A percentile compares a stretch with the other conserved stretches of the same genome.
These are phyloP conservation scores for Cheumatopsyche charites DNA, from an alignment of 1,140 invertebrate species.

Conservation along the genomic window DNA sequence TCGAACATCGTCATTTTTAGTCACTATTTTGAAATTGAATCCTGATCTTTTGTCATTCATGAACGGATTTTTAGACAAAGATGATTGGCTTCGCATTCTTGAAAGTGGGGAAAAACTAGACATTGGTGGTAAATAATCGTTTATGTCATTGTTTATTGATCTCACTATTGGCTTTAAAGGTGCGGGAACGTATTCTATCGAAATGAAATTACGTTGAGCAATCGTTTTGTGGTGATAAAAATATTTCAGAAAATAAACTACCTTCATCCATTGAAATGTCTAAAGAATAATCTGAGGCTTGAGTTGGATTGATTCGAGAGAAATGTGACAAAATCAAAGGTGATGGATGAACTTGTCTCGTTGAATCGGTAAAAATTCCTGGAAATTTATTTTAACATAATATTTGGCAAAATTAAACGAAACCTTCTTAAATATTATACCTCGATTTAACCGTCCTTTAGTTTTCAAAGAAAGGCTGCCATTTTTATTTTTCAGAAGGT, in stretches of 20 bases:
- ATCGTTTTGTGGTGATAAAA: too few species aligned
- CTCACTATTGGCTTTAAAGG: constrained; percentile 41
- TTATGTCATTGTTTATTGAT: constrained; percentile 41
- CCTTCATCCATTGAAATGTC: constrained; percentile 45
- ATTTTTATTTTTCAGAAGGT: constrained; percentile 36
- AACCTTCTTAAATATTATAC: constrained; percentile 17
- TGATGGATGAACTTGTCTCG: constrained; percentile 46
- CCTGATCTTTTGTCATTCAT: constrained; percentile 53
- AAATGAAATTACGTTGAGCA: too few species aligned
- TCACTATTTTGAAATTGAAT: constrained; percentile 57
- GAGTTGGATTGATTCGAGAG: constrained; percentile 27
- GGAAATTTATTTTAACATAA: neutral
- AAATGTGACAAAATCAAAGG: constrained; percentile 30
- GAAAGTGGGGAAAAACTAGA: constrained; percentile 29
- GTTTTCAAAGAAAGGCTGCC: constrained; percentile 27
- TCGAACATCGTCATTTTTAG: constrained; percentile 55
- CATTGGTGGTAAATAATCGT: constrained; percentile 41
- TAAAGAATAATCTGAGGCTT: constrained; percentile 34
- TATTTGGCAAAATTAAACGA: neutral
- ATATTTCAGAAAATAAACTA: constrained; percentile 1
- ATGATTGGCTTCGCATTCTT: constrained; percentile 22
- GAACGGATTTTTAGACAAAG: constrained; percentile 46
- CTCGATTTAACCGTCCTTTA: constrained; percentile 40
- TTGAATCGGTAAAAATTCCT: constrained; percentile 44
- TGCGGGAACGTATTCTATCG: constrained; percentile 43